Base-by-base conservation (phyloP, 2,113 vertebrate genomes). In the Hipposideros armiger region DNA sequence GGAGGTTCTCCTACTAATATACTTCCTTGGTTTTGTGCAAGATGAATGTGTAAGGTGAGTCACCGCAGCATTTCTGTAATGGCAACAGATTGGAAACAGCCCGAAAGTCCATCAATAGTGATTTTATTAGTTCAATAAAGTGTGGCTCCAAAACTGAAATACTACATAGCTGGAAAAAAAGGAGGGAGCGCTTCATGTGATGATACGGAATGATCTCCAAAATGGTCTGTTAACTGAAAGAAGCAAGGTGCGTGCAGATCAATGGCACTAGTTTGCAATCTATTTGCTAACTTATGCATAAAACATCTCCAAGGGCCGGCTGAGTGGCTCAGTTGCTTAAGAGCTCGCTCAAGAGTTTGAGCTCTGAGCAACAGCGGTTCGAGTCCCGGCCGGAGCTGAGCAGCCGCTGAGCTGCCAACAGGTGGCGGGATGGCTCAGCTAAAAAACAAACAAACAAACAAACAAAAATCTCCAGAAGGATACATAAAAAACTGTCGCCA, bases 121-220 rank as follows among this genome's bases (percentile, higher is more conserved):
- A 86, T 72, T 93, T 73, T 66, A 66, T 45, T 77, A 47, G 32
- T 73, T 92, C 58, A 42, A 52, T 70, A 30, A 84, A 52, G 85
- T 42, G 36, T 60, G 52, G 30, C 40, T 92, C 81, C 70, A 73
- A 78, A 90, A 90, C 58, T 69, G 40, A 52, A 92, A 84, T 54
- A 36, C 58, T 87, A n/a, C 13, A n/a, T 74, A 47, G 66, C 50
- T 83, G 19, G 56, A 7, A 91, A 74, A 54, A 95, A 66, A 52
- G 36, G n/a, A 73, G 47, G 52, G 70, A 22, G 60, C 2, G 52
- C 4, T 90, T 92, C 78, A 36, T 47, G 28, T 66, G 16, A 24
- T 70, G 40, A 52, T 78, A 24, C 54, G 40, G 82, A 87, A 83
- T 74, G 15, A 87, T 80, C 28, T 19, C 52, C 66, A 83, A 30